Conservation (phyloP, 2,797 vertebrate species). For the Falco peregrinus region DNA sequence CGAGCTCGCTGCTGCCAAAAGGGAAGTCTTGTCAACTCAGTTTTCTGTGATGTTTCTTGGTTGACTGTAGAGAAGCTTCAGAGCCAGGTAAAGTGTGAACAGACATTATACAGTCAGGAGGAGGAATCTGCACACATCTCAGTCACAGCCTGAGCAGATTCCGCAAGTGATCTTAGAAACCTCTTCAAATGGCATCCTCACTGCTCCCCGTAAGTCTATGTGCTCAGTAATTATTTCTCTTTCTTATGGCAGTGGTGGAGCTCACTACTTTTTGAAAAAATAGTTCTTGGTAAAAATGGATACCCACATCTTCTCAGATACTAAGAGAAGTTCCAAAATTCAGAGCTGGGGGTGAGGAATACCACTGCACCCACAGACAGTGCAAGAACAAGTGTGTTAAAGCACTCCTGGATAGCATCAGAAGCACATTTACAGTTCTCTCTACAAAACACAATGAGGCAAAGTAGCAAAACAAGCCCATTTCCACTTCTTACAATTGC, state of each 20-base stretch:
- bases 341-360: background rate
- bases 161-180: background rate
- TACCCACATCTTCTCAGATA: background rate
- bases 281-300: background rate
- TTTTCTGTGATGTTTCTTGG: background rate
- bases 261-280: background rate
- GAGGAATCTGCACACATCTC: fast-evolving
- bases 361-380: background rate
- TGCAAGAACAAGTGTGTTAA: fast-evolving
- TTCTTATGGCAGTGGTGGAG: background rate
- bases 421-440: background rate
- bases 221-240: too few relatives aligned
- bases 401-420: fast-evolving
- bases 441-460: background rate
- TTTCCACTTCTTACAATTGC: background rate
- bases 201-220: fast-evolving
- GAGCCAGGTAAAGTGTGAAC: fast-evolving
- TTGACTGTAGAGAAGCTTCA: too few relatives aligned
- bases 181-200: background rate
- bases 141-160: background rate
- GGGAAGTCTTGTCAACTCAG: background rate
- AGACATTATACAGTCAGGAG: background rate
- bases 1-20: fast-evolving
- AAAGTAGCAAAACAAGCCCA: background rate
- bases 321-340: background rate